Conservation (phyloP, 2,113 vertebrate genomes). For the Gasterosteus aculeatus region DNA sequence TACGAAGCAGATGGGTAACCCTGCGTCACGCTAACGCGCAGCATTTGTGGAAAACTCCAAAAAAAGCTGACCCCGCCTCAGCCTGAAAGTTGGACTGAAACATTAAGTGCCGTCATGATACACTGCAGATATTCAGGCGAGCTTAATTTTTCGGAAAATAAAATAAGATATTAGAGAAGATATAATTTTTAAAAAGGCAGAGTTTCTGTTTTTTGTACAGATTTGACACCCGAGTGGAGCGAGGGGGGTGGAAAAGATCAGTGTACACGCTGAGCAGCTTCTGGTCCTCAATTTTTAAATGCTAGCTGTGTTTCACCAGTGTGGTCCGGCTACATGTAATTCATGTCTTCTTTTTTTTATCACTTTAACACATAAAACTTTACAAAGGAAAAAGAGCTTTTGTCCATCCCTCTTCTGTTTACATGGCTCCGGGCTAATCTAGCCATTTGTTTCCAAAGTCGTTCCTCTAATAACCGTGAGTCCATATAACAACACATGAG, state of each 20-base stretch:
- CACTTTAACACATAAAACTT: constrained; percentile 2
- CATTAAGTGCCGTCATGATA: constrained; percentile 23
- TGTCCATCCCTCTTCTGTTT: not conserved
- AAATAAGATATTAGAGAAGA: too few relatives aligned
- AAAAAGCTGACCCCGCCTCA: constrained; percentile 26
- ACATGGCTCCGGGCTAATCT: constrained; percentile 33
- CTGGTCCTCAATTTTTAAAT: not conserved
- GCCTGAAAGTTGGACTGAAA: constrained; percentile 29
- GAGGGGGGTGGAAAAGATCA: constrained; percentile 32
- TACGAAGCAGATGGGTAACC: constrained; percentile 14
- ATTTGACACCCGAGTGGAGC: constrained; percentile 19
- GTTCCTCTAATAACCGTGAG: constrained; percentile 20
- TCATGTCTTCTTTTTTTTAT: constrained; percentile 17
- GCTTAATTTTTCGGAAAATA: not conserved
- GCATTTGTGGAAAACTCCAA: constrained; percentile 22
- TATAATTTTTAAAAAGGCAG: not conserved
- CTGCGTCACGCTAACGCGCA: not conserved
- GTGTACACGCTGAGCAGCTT: constrained; percentile 31
- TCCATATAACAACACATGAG: constrained; percentile 29
- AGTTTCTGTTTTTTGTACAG: not conserved
- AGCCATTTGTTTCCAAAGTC: constrained; percentile 31
- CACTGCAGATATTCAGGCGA: constrained; percentile 31
- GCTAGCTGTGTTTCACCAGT: constrained; percentile 48
- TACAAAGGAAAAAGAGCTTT: constrained; percentile 10
- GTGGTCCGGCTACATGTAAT: constrained; percentile 37